These are phyloP conservation scores for Drosophila acutilabella DNA, from an alignment of 2,888 invertebrate species.

Conservation along the genomic window DNA sequence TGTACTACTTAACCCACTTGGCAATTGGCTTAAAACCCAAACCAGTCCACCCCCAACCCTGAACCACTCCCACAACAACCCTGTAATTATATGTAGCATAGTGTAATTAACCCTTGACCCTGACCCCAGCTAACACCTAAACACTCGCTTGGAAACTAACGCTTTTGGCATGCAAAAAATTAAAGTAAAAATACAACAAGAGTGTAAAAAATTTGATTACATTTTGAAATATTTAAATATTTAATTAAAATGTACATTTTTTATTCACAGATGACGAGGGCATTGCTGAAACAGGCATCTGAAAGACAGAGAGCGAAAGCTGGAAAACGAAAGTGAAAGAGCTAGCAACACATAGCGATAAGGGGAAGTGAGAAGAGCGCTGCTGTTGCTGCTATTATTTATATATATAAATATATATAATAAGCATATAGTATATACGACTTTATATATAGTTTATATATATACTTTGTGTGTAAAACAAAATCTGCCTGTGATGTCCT, in stretches of 20 bases:
- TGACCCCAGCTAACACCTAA: slow-evolving; percentile 4
- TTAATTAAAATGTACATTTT: neutral
- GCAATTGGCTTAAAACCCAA: slow-evolving; percentile 2
- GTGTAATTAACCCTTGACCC: slow-evolving; percentile 15
- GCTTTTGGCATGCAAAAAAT: slow-evolving; percentile 21
- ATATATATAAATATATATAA: slow-evolving; percentile 22
- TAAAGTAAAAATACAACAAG: neutral
- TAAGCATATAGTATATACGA: slow-evolving; percentile 37
- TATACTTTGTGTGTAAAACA: slow-evolving; percentile 41
- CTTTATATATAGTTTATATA: slow-evolving; percentile 29
- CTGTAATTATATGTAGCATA: slow-evolving; percentile 21
- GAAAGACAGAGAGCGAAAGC: slow-evolving; percentile 41
- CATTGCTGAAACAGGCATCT: slow-evolving; percentile 97
- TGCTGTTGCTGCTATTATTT: slow-evolving; percentile 42
- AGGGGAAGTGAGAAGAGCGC: neutral
- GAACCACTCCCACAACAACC: neutral
- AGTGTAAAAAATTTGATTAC: neutral
- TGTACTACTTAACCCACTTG: neutral
- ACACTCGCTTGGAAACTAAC: slow-evolving; percentile 17
- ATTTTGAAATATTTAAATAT: neutral
- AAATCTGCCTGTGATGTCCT: slow-evolving; percentile 77
- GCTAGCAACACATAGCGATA: neutral
- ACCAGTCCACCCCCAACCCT: neutral
- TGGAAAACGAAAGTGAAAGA: slow-evolving; percentile 3
- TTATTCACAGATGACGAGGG: slow-evolving; percentile 95